Percentiles rank a stretch among this genome's conserved stretches.
These are phyloP conservation scores for Himantopus leucocephalus DNA, from an alignment of 2,113 vertebrate species.

Conservation along the genomic window DNA sequence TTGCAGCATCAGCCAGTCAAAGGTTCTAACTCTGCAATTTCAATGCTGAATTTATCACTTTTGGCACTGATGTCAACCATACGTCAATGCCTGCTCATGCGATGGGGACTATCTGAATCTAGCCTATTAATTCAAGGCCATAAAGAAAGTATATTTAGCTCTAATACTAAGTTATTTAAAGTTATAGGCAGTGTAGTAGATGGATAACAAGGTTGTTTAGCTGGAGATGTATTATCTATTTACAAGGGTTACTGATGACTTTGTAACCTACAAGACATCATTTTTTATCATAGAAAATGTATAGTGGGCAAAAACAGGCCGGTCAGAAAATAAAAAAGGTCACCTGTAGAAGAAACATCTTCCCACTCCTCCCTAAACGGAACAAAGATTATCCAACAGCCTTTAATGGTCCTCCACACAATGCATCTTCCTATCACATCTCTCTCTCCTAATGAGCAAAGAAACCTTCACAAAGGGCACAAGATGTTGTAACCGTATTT, in stretches of 20 bases:
- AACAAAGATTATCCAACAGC: background rate
- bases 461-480: background rate
- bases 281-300: background rate
- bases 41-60: constrained; percentile 41
- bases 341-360: background rate
- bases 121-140: constrained; percentile 23
- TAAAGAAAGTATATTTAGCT: constrained; percentile 39
- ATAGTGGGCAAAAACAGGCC: background rate
- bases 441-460: background rate
- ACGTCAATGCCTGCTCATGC: constrained; percentile 17
- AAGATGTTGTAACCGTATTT: background rate
- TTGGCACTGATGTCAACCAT: constrained; percentile 39
- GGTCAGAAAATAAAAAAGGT: background rate
- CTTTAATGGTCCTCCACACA: background rate
- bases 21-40: constrained; percentile 39
- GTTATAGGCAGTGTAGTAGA: background rate
- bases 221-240: constrained; percentile 16
- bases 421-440: background rate
- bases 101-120: background rate
- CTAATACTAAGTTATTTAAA: constrained; percentile 29
- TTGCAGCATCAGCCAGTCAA: constrained; percentile 50
- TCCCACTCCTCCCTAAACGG: background rate
- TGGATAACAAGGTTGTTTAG: constrained; percentile 7
- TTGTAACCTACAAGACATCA: background rate
- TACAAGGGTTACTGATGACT: background rate